These are phyloP conservation scores for Erithacus rubecula DNA, from an alignment of 2,797 vertebrate species.

Conservation along the genomic window DNA sequence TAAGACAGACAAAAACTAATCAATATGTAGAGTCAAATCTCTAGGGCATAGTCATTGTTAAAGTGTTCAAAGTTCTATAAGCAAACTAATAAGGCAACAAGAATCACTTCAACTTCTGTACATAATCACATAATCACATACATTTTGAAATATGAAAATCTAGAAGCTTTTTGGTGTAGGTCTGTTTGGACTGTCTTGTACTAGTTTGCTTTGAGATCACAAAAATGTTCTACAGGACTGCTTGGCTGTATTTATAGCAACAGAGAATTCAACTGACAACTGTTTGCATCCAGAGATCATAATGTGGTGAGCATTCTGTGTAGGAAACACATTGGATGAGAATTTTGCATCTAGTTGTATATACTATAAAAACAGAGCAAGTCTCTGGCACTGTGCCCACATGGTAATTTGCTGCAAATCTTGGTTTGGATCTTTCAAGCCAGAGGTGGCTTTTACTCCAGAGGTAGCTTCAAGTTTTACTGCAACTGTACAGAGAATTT, in stretches of 20 bases:
- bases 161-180: neutral
- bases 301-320: neutral
- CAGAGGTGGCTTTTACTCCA: neutral
- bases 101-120: neutral
- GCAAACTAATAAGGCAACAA: neutral
- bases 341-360: neutral
- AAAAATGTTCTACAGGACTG: neutral
- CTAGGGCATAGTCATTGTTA: neutral
- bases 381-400: neutral
- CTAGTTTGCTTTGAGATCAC: neutral
- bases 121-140: neutral
- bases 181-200: neutral
- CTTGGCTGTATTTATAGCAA: neutral
- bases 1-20: neutral
- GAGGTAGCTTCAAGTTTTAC: neutral
- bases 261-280: slow-evolving; percentile 3
- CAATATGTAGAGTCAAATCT: neutral
- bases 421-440: neutral
- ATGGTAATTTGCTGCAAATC: neutral
- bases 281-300: neutral
- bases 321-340: neutral
- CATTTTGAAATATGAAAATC: neutral
- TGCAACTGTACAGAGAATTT: slow-evolving; percentile 19
- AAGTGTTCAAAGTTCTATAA: neutral
- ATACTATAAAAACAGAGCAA: neutral